Base-by-base conservation (phyloP, 2,888 invertebrate genomes). In the Monoplex corrugatus region DNA sequence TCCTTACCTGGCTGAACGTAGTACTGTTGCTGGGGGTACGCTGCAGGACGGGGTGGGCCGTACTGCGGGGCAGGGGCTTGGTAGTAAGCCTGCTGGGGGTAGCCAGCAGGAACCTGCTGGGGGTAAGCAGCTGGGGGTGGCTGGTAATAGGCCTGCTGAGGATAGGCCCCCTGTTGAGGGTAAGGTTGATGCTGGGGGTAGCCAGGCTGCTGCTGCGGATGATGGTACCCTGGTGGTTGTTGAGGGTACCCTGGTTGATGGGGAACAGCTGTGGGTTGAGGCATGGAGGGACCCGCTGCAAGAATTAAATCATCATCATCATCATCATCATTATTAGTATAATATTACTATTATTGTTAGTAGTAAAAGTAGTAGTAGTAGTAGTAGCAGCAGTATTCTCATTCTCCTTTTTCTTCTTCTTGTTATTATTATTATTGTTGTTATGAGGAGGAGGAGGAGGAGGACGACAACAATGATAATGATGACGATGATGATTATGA, bases 201-300 rank as follows among this genome's bases (percentile, higher is more conserved):
- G 0, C 89, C 90, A 45, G 90, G 88, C 84, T 91, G 91, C 84
- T 92, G 92, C 57, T 90, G 88, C 84, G 91, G 91, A 84, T 92
- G 92, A 72, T 90, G 90, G 89, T 91, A 91, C 10, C 19, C 57
- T 10, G 89, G 88, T 13, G 13, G 45, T 57, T 89, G 90, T 87
- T 89, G 89, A 19, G 89, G 87, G 83, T 90, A 90, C 28, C 88
- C 80, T 40, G 86, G 87, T 45, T 86, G 91, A 75, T 91, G 92
- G 32, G 92, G 90, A 78, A 90, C 84, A 32, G 87, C 63, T 19
- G 75, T 32, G 19, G 91, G 92, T 40, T 91, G 90, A n/a, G 91
- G 91, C 90, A 90, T 90, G 16, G 89, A 83, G 35, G 90, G 83
- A 19, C 91, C 91, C 19, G 88, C 86, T 85, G 89, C n/a, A 50